phyloP scores from a whole-genome alignment of 2,797 vertebrate species.

The Pempheris klunzingeri region DNA sequence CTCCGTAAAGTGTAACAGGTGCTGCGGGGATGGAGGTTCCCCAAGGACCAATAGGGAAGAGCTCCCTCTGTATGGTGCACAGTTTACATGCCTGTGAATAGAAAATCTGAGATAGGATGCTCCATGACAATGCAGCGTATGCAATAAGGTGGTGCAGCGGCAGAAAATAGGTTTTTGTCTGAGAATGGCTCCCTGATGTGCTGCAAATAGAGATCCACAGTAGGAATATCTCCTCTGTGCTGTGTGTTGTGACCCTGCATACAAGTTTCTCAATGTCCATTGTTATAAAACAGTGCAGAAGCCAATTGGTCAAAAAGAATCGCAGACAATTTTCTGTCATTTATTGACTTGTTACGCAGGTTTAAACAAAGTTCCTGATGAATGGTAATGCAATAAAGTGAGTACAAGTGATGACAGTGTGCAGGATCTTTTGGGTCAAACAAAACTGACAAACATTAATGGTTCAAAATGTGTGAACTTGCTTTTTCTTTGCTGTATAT shows the following conservation, averaged over 20 bases:
- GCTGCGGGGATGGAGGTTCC: slow-evolving; percentile 35
- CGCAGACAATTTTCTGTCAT: neutral
- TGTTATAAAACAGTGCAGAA: neutral
- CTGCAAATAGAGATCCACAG: neutral
- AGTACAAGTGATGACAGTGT: neutral
- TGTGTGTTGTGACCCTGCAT: neutral
- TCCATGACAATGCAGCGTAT: neutral
- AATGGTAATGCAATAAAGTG: neutral
- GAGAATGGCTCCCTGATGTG: neutral
- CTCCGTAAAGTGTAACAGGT: slow-evolving; percentile 61
- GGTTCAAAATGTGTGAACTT: neutral
- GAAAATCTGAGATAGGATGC: slow-evolving; percentile 28
- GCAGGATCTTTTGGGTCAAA: neutral
- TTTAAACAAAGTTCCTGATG: neutral
- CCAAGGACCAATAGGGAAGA: slow-evolving; percentile 51
- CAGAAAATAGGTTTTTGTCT: slow-evolving; percentile 5
- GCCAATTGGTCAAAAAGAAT: neutral
- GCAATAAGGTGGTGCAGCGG: neutral
- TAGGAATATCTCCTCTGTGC: neutral
- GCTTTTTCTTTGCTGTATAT: neutral
- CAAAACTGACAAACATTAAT: no score
- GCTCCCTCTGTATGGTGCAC: slow-evolving; percentile 3
- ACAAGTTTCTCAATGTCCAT: neutral
- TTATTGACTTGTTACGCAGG: neutral
- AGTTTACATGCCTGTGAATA: slow-evolving; percentile 45